Percentiles rank a stretch among this genome's conserved stretches.
Evolutionary conservation across 2,113 vertebrate species (phyloP).

Genomic region (Miniopterus natalensis): DNA sequence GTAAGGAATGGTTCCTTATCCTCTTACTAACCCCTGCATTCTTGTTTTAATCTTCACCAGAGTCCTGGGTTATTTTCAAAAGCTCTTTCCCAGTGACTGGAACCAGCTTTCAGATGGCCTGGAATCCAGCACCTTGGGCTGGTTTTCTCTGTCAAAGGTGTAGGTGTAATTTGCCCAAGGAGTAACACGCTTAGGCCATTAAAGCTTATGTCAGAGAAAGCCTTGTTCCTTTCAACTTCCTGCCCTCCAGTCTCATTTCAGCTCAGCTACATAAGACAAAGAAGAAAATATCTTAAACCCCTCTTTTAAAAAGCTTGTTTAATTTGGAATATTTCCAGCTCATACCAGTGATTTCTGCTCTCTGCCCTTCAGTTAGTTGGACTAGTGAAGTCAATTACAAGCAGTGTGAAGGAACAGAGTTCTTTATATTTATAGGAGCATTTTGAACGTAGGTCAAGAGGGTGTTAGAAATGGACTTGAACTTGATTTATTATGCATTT

Average conservation of each 20-base stretch:
- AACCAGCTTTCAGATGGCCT: not conserved
- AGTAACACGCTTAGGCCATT: not conserved
- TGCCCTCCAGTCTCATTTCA: not conserved
- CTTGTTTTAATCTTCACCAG: not conserved
- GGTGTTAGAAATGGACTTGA: not conserved
- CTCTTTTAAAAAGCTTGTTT: not conserved
- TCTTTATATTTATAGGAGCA: not conserved
- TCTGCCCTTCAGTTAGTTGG: not conserved
- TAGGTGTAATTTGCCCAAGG: not conserved
- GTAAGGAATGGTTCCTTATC: not conserved
- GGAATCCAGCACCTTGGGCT: not conserved
- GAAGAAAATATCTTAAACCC: not conserved
- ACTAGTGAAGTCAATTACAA: not conserved
- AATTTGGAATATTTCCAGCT: not conserved
- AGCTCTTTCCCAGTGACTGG: not conserved
- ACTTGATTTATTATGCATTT: not conserved
- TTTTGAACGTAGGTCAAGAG: not conserved
- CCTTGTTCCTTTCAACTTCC: not conserved
- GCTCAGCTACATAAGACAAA: not conserved
- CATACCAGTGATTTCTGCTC: conserved; percentile 5
- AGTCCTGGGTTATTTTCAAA: conserved; percentile 36
- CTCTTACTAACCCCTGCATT: not conserved
- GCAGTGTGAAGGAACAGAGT: not conserved
- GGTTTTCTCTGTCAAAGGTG: not conserved
- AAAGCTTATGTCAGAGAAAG: not conserved